Base-by-base conservation (phyloP, 2,113 vertebrate species). In the Picathartes gymnocephalus region DNA sequence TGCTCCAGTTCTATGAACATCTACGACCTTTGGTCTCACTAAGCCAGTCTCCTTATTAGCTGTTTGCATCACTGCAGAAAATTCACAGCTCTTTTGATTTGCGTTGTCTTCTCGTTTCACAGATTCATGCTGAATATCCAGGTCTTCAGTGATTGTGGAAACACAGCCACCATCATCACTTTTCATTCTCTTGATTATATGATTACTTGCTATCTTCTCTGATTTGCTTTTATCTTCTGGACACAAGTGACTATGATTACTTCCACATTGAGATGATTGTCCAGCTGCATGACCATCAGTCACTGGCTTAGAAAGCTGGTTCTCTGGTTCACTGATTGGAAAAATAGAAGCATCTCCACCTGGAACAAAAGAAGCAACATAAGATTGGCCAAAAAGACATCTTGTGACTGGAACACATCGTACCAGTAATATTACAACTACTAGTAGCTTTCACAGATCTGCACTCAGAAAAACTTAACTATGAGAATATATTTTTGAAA, bases 331-430 rank as follows among this genome's bases (percentile, higher is more conserved):
- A 12, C 64, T 92, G 97, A 98, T 97, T 19, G 99, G 99, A 88
- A 99, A 97, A 94, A 99, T 99, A 85, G 99, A 99, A 31, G 99
- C 99, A 64, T 99, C 99, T 13, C 99, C 99, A 98, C 99, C 99
- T 99, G 78, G 15, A 88, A 93, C n/a, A 94, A 90, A 88, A 45
- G 33, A 37, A 88, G 15, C 16, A 47, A 61, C 11, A 27, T 16
- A 58, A 60, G 72, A 77, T 2, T 66, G 16, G 8, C 35, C 45
- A 68, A 89, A 88, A 70, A 0, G 2, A 2, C 57, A 24, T 65
- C 17, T 54, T 17, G 4, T 68, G 28, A 70, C 23, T 71, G 25
- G 73, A 93, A 73, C 33, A 86, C 24, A 62, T 66, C 35, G 60
- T 44, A 27, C 11, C 20, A 66, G 20, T 50, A 71, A 40, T 11